These are phyloP conservation scores for Odocoileus hemionus DNA, from an alignment of 2,113 vertebrate genomes.

Conservation along the genomic window DNA sequence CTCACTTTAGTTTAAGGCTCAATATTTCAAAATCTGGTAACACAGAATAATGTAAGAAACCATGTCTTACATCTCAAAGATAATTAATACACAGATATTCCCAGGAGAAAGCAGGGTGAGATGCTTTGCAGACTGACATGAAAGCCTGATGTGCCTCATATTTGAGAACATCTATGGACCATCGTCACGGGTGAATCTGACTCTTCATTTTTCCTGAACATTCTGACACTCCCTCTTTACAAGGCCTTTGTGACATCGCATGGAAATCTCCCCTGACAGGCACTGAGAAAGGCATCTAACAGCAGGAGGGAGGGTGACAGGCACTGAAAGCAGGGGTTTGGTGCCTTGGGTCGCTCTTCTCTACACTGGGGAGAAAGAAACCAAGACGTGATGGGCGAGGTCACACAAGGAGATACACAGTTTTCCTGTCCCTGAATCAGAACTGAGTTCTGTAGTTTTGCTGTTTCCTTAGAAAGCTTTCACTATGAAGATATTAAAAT, in stretches of 20 bases:
- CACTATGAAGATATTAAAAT: too few species aligned
- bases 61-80: accelerated
- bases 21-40: background rate
- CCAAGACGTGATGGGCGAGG: too few species aligned
- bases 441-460: background rate
- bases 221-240: too few species aligned
- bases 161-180: accelerated
- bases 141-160: accelerated
- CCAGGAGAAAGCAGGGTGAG: background rate
- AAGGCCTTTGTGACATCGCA: accelerated
- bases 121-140: accelerated
- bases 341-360: accelerated
- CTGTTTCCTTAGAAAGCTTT: background rate
- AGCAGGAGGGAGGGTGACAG: accelerated
- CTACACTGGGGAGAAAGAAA: too few species aligned
- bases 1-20: background rate
- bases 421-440: background rate
- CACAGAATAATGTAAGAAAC: background rate
- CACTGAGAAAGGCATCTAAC: background rate
- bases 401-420: accelerated
- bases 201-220: too few species aligned
- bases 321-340: accelerated
- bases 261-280: background rate
- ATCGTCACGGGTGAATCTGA: accelerated
- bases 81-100: accelerated